These are phyloP conservation scores for Pectinophora gossypiella DNA, from an alignment of 1,140 invertebrate genomes.

Conservation along the genomic window DNA sequence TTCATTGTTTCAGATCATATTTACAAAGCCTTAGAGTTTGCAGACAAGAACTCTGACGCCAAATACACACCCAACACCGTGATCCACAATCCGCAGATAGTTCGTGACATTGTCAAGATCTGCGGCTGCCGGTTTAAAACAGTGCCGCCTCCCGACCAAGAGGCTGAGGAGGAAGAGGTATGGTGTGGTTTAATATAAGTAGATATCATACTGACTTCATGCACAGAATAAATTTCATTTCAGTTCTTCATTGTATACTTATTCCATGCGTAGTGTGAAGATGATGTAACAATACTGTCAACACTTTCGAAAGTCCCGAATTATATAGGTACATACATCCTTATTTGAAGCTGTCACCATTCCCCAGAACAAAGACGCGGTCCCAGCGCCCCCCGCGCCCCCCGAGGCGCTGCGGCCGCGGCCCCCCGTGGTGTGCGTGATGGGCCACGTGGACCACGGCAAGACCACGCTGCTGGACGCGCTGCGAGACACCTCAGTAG, in stretches of 20 bases:
- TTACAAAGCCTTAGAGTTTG: slow-evolving; percentile 81
- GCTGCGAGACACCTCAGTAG: slow-evolving; percentile 90
- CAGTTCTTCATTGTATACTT: too few relatives aligned
- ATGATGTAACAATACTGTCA: too few relatives aligned
- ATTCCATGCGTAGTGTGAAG: too few relatives aligned
- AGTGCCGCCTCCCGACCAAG: slow-evolving; percentile 65
- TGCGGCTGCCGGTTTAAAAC: slow-evolving; percentile 78
- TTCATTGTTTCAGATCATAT: slow-evolving; percentile 78
- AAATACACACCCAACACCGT: slow-evolving; percentile 46
- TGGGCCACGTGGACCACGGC: slow-evolving; percentile 99
- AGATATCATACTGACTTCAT: too few relatives aligned
- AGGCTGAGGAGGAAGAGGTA: slow-evolving; percentile 54
- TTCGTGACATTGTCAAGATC: slow-evolving; percentile 80
- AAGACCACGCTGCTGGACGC: slow-evolving; percentile 98
- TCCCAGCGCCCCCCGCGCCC: slow-evolving; percentile 79
- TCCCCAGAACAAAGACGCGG: slow-evolving; percentile 65
- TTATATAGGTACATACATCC: too few relatives aligned
- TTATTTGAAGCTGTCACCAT: too few relatives aligned
- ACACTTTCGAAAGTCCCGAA: too few relatives aligned
- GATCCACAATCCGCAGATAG: slow-evolving; percentile 74
- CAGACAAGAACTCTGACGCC: slow-evolving; percentile 74
- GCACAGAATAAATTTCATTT: too few relatives aligned
- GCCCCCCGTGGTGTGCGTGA: slow-evolving; percentile 96
- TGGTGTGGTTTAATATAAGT: too few relatives aligned
- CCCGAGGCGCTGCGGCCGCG: slow-evolving; percentile 79